phyloP scores from a whole-genome alignment of 2,797 vertebrate genomes.

The Tauraco hartlaubi region DNA sequence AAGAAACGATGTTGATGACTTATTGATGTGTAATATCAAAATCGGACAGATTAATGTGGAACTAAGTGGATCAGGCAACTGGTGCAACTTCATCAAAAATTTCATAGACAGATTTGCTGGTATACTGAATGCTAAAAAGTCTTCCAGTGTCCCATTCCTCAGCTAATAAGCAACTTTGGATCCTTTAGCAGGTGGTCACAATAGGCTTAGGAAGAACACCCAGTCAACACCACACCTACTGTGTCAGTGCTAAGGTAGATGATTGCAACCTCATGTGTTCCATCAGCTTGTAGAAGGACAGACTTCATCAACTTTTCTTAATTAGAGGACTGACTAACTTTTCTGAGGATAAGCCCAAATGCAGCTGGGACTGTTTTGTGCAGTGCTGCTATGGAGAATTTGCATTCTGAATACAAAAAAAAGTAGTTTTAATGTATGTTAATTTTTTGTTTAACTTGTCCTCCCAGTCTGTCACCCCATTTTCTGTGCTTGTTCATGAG shows the following conservation, averaged over 20 bases:
- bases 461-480: rapidly evolving
- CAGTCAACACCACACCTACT: not conserved
- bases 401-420: not conserved
- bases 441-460: not conserved
- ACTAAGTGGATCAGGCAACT: not conserved
- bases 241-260: not conserved
- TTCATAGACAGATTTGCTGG: not conserved
- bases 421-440: not conserved
- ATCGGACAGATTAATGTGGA: not conserved
- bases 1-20: not conserved
- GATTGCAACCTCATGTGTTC: not conserved
- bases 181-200: not conserved
- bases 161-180: not conserved
- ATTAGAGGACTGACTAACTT: not conserved
- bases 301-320: not conserved
- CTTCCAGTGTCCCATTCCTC: not conserved
- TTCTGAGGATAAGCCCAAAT: not conserved
- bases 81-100: not conserved
- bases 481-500: not conserved
- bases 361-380: not conserved
- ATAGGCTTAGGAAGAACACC: not conserved
- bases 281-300: not conserved
- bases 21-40: not conserved
- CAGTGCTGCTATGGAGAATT: not conserved
- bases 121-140: not conserved